Evolutionary conservation across 2,797 vertebrate species (phyloP).

Genomic region (Pteropus rufus): DNA sequence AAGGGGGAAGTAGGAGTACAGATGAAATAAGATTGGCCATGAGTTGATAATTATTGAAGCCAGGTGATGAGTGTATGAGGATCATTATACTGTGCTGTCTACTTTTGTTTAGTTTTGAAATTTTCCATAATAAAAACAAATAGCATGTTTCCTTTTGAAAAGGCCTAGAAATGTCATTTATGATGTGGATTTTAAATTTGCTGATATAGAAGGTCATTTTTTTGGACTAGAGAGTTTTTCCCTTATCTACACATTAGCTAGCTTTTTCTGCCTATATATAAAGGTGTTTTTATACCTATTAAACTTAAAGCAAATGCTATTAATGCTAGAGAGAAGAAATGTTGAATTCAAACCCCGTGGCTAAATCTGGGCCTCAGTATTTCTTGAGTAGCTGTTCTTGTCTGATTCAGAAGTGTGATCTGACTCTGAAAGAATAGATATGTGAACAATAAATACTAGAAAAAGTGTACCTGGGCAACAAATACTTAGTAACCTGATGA

Average conservation of each 20-base stretch:
- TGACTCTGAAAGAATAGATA: not conserved
- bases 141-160: not conserved
- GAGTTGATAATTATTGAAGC: not conserved
- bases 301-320: not conserved
- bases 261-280: not conserved
- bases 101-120: not conserved
- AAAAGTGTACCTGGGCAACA: not conserved
- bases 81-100: not conserved
- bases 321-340: not conserved
- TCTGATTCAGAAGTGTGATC: conserved; percentile 35
- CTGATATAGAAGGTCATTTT: not conserved
- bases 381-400: not conserved
- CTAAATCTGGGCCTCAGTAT: not conserved
- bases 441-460: not conserved
- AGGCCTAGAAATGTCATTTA: not conserved
- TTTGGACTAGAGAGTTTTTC: not conserved
- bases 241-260: not conserved
- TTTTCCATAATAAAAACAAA: not conserved
- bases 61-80: not conserved
- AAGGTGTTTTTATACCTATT: not conserved
- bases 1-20: not conserved
- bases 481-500: not conserved
- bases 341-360: not conserved
- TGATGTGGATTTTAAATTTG: not conserved
- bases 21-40: not conserved